A percentile compares a stretch with the other conserved stretches of the same genome.
Conservation (phyloP, 2,797 vertebrate genomes). For the Amblyopsis hoosieri region DNA sequence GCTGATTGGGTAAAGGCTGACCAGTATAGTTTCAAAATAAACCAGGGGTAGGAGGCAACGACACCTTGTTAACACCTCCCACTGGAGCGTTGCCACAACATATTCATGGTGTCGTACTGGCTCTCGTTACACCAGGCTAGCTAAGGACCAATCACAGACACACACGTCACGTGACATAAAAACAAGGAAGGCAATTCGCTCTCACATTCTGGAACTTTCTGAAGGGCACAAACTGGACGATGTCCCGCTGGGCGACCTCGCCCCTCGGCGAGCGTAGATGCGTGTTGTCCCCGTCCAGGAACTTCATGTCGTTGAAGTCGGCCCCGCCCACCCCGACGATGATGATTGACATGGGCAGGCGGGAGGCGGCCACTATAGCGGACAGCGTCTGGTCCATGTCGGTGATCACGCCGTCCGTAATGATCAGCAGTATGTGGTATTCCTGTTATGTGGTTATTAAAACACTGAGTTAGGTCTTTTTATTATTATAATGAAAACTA, state of each 20-base stretch:
- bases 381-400: slow-evolving; percentile 90
- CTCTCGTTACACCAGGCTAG: too few relatives aligned
- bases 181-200: background rate
- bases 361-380: slow-evolving; percentile 90
- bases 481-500: too few relatives aligned
- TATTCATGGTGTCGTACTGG: too few relatives aligned
- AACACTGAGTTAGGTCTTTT: background rate
- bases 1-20: too few relatives aligned
- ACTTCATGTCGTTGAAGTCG: slow-evolving; percentile 93
- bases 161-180: background rate
- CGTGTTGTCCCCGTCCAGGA: slow-evolving; percentile 89
- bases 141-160: background rate
- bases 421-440: slow-evolving; percentile 94
- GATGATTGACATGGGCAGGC: slow-evolving; percentile 94
- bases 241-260: slow-evolving; percentile 87
- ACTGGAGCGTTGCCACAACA: too few relatives aligned
- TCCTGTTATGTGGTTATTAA: slow-evolving; percentile 73
- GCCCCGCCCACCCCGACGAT: slow-evolving; percentile 95
- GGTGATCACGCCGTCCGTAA: slow-evolving; percentile 97
- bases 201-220: slow-evolving; percentile 93
- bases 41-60: too few relatives aligned
- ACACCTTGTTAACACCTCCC: too few relatives aligned
- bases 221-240: slow-evolving; percentile 97
- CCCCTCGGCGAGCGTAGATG: slow-evolving; percentile 79
- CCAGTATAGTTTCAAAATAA: too few relatives aligned